Base-by-base conservation (phyloP, 2,113 vertebrate genomes). In the Macrotis lagotis region DNA sequence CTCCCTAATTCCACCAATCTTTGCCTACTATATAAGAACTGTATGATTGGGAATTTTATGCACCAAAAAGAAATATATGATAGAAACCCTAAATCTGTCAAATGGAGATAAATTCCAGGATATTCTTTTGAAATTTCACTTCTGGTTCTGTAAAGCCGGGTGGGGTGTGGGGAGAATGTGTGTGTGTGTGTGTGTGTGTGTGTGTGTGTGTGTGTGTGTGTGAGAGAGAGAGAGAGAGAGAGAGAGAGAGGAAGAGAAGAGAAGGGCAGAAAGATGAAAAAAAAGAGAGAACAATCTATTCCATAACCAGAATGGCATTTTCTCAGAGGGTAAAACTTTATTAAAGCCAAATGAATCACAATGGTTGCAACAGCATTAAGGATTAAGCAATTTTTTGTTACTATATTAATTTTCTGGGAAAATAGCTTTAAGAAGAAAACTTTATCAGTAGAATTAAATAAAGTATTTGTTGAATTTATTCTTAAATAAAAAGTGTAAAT, bases 281-380 rank as follows among this genome's bases (percentile, higher is more conserved):
- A 48, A 44, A 49, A 25, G n/a, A 31, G 8, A 19, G 50, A 92
- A 10, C 44, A 53, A 74, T n/a, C 1, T 74, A 83, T 83, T 44
- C n/a, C 66, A 44, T 83, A 83, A 83, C 37, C 89, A 48, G 48
- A 50, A 25, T 50, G 92, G 50, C 50, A 25, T 89, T 93, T 90
- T 89, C 92, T 88, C 83, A 59, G 14, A 10, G 59, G 25, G 0
- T 31, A 55, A 93, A 92, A 25, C 89, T 47, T 47, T 55, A 47
- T 8, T 94, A 88, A 88, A 91, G 74, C 66, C 47, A 24, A 26
- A 37, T 89, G 92, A 96, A 53, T 94, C 91, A 89, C 49, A 89
- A 95, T 0, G 83, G 25, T 92, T 97, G 31, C 88, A 95, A 93
- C 94, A 91, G 88, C 16, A 0, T 96, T 83, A 37, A 49, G 37